Evolutionary conservation across 2,797 vertebrate genomes (phyloP), one percentile per base, ranked within the genome.

Genomic region (Todus mexicanus): DNA sequence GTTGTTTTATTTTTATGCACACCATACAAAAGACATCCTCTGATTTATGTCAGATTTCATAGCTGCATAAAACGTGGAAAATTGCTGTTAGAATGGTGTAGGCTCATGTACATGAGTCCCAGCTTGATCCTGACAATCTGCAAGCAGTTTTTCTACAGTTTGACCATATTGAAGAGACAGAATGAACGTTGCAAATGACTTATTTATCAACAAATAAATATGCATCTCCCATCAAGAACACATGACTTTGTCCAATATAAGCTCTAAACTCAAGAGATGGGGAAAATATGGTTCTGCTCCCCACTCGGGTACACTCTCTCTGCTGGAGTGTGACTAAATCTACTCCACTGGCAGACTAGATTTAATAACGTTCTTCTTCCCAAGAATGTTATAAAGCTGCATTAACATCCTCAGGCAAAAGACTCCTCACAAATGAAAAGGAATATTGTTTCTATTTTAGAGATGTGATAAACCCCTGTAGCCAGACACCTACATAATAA

Each of bases 341-440:
- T 89, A 37, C 84, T 91, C 75, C 40, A 43, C 57, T 83, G 75
- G 73, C 65, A 95, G 61, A 85, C 50, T 47, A n/a, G 75, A 93
- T 85, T 96, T 95, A 94, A 95, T 93, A 89, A 91, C 1, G 10
- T 64, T 94, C 74, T 79, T 82, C 60, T 89, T 72, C 50, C 61
- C 66, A 72, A 75, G 66, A 91, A 95, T 22, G 82, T 72, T 80
- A 95, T 92, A 89, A 93, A 93, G 31, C 84, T 89, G 61, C 89
- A 94, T 96, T 95, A 96, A 89, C 76, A 87, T 93, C 96, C 95
- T 87, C 84, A 85, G 96, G 95, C 91, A 81, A 94, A 89, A 91
- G 82, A 89, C 87, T 77, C 65, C 89, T 80, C 65, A 87, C 69
- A 94, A 96, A 95, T 91, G 72, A 93, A 95, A 95, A 92, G 94